Base-by-base conservation (phyloP, 2,888 invertebrate species). In the Bugula neritina region DNA sequence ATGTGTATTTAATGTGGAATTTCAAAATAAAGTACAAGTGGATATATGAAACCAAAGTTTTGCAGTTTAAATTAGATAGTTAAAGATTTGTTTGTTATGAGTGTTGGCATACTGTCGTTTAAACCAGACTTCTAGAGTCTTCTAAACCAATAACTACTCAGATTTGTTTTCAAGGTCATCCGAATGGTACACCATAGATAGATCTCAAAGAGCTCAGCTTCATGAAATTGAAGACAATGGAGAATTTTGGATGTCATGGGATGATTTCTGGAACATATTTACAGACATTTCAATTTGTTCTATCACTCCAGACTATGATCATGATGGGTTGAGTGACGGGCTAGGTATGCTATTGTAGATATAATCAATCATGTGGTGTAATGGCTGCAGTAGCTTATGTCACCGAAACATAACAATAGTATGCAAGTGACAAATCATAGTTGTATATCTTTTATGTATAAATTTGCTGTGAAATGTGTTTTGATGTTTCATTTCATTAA, bases 241-340 rank as follows among this genome's bases (percentile, higher is more conserved):
- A 31, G 90, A 90, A 83, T 90, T 90, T 82, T 90, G 90, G 90
- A 90, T 91, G 89, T 88, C 89, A 23, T 89, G 90, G 81, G 87
- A 87, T 71, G 90, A 90, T 80, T 90, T 90, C 83, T 87, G 88
- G 71, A 83, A 86, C 23, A 87, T 88, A 80, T 91, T 90, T 85
- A 87, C 88, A 1, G 88, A 89, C 78, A 85, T 90, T 76, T 90
- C 90, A 83, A 86, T 91, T 78, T 90, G 91, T 76, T 90, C 90
- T 82, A 88, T 91, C 75, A 90, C 90, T 13, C 91, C 91, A 21
- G 91, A 91, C 81, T 90, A 71, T 90, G 90, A 79, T 84, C 89
- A 78, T 89, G 90, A 73, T 85, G 90, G 76, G 83, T 90, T 76
- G 84, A 89, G 79, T 89, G 91, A 90, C 84, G 89, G 75, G 83